phyloP scores from a whole-genome alignment of 2,113 vertebrate species.

The Brienomyrus longianalis region DNA sequence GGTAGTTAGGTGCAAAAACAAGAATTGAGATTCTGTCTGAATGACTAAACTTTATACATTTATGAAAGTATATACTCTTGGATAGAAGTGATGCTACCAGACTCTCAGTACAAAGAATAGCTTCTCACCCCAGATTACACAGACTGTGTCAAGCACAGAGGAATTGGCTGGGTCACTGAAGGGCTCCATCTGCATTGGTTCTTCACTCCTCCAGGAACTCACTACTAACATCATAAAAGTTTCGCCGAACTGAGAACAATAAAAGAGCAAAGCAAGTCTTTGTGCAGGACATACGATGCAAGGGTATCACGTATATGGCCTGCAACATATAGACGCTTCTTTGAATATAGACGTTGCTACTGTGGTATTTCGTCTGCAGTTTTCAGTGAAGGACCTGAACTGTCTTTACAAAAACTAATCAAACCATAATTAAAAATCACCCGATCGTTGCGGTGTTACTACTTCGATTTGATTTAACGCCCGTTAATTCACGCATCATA shows the following conservation, averaged over 20 bases:
- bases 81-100: background rate
- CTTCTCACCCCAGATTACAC: conserved; percentile 39
- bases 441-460: background rate
- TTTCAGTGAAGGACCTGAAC: background rate
- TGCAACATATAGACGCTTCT: background rate
- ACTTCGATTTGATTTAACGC: background rate
- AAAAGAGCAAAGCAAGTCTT: background rate
- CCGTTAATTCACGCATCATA: background rate
- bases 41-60: background rate
- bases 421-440: background rate
- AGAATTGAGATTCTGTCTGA: background rate
- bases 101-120: background rate
- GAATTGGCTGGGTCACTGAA: conserved; percentile 27
- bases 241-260: background rate
- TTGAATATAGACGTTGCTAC: background rate
- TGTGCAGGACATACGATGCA: background rate
- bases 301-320: background rate
- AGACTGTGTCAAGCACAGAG: conserved; percentile 22
- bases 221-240: background rate
- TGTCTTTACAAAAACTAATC: background rate
- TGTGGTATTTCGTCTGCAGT: background rate
- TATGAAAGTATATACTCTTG: background rate
- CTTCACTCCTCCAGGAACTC: background rate
- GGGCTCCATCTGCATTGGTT: background rate
- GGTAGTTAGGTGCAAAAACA: background rate